Percentiles rank a stretch among this genome's conserved stretches.
phyloP scores from a whole-genome alignment of 1,140 invertebrate species.

The Chlorops oryzae region DNA sequence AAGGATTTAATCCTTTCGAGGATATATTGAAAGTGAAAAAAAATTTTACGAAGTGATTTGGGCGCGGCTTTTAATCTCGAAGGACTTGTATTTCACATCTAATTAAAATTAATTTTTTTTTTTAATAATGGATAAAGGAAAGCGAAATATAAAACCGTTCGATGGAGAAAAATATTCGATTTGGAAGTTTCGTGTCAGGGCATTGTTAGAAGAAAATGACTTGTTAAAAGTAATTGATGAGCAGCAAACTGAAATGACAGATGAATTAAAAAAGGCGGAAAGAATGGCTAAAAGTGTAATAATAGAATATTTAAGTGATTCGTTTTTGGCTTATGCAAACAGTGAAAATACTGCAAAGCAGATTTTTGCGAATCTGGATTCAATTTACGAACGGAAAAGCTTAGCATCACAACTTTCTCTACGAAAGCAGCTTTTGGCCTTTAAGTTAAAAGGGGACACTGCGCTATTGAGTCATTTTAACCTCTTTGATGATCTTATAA shows the following conservation, averaged over 20 bases:
- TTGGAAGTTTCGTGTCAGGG: no score
- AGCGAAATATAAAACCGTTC: no score
- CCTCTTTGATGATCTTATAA: constrained; percentile 42
- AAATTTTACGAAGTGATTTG: no score
- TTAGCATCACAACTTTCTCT: constrained; percentile 39
- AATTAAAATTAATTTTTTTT: no score
- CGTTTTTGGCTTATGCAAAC: constrained; percentile 36
- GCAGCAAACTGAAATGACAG: constrained; percentile 18
- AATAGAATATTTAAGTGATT: constrained; percentile 40
- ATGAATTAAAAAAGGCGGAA: constrained; percentile 33
- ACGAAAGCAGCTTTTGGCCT: constrained; percentile 36
- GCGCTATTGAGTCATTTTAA: constrained; percentile 39
- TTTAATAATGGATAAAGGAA: no score
- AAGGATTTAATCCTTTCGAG: no score
- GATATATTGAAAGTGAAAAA: no score
- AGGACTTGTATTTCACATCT: no score
- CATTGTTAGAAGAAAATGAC: no score
- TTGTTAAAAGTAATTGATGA: no score
- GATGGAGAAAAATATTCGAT: no score
- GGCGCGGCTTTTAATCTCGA: no score
- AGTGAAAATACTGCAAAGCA: constrained; percentile 27
- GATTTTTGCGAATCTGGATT: constrained; percentile 42
- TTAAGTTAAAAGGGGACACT: constrained; percentile 43
- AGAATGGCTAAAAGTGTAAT: constrained; percentile 35
- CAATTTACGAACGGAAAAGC: constrained; percentile 45